Evolutionary conservation across 2,888 invertebrate species (phyloP), one percentile per base, ranked within the genome.

Genomic region (Plebejus argus): DNA sequence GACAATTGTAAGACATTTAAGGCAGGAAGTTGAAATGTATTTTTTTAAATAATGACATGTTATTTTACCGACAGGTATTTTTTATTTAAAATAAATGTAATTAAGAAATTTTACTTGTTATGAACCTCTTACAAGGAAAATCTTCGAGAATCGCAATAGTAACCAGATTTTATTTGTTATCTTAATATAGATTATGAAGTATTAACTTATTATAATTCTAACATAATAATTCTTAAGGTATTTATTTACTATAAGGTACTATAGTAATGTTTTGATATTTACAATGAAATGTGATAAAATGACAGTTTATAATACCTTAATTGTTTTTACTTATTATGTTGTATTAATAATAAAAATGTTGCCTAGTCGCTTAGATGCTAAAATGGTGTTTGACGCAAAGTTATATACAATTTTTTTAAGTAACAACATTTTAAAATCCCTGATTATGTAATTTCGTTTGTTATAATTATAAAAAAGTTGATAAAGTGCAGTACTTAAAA

Each of bases 141-240:
- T 61, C 61, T 23, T 61, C 23, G 23, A 61, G 58, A 61, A 61
- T 12, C 10, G 61, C 61, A 61, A 61, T 61, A 61, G 23, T 61
- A 61, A 20, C 8, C 61, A 61, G n/a, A 58, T 58, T 58, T 58
- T 61, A 61, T 10, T 12, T 23, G 23, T 61, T 12, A 12, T 61
- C 20, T 23, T 61, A 20, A 20, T 20, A 20, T 58, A 58, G 58
- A n/a, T n/a, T 58, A 20, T 20, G 10, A 12, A 61, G 12, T 12
- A 23, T 61, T 61, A 61, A 61, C 3, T 61, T 61, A 61, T 61
- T 61, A 20, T 61, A 23, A 61, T 61, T 23, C 61, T 12, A 23
- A 7, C 61, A 23, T 61, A 23, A 4, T 61, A 23, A 23, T 23
- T 20, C 3, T 20, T 61, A 61, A 61, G 61, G 61, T 61, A 61